Evolutionary conservation across 2,888 invertebrate species (phyloP).

Genomic region (Sarcophaga carnaria): DNA sequence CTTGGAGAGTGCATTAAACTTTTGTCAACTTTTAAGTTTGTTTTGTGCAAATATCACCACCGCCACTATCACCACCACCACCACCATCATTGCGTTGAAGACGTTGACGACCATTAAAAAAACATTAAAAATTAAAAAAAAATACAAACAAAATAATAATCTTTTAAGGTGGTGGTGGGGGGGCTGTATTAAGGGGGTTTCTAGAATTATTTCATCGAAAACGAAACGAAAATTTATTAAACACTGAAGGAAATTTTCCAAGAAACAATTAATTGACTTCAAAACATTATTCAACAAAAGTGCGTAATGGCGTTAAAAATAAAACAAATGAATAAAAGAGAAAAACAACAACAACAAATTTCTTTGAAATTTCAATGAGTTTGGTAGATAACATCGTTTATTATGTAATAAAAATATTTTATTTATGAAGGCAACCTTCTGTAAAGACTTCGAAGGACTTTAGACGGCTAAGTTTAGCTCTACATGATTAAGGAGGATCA

Average conservation of each 20-base stretch:
- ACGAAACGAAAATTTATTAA: not conserved
- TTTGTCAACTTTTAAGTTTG: not conserved
- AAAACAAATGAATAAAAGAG: not conserved
- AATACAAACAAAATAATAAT: not conserved
- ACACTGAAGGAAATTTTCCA: not conserved
- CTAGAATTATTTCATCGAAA: not conserved
- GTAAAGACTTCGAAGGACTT: too few species aligned
- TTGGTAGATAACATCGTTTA: too few species aligned
- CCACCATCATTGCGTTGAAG: not conserved
- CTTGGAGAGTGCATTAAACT: conserved; percentile 17
- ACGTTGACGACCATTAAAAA: not conserved
- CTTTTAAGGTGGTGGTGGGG: not conserved
- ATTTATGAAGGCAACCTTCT: too few species aligned
- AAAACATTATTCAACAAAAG: not conserved
- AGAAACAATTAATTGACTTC: not conserved
- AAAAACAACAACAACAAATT: too few species aligned
- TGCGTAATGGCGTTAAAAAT: not conserved
- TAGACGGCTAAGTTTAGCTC: too few species aligned
- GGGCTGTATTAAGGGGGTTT: not conserved
- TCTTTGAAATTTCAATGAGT: too few species aligned
- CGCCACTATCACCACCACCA: too few species aligned
- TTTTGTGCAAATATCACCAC: not conserved
- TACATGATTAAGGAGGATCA: too few species aligned
- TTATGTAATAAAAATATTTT: too few species aligned
- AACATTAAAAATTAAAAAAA: not conserved